A percentile compares a stretch with the other conserved stretches of the same genome.
phyloP scores from a whole-genome alignment of 2,797 vertebrate species.

The Gadopsis marmoratus region DNA sequence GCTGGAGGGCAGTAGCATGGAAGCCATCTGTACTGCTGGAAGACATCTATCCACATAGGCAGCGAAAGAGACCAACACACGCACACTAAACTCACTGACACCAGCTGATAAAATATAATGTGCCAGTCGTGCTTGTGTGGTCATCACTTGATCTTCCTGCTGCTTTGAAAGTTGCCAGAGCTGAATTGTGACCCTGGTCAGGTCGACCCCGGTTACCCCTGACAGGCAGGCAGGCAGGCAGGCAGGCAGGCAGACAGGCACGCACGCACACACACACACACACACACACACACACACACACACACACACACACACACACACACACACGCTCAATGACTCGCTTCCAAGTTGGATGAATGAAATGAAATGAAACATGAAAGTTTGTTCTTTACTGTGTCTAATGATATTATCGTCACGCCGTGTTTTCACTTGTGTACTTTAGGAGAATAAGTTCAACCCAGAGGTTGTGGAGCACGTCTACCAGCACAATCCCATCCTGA shows the following conservation, averaged over 20 bases:
- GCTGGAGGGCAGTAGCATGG: slow-evolving; percentile 69
- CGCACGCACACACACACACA: too few relatives aligned
- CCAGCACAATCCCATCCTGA: slow-evolving; percentile 93
- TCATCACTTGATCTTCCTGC: slow-evolving; percentile 76
- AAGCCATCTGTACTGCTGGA: slow-evolving; percentile 72
- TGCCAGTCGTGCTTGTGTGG: slow-evolving; percentile 61
- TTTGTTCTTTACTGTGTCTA: slow-evolving; percentile 4
- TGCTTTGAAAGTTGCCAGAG: slow-evolving; percentile 75
- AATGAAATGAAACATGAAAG: slow-evolving; percentile 8
- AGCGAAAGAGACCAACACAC: slow-evolving; percentile 67
- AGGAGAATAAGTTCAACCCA: slow-evolving; percentile 92
- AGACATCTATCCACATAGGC: slow-evolving; percentile 69
- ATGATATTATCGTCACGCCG: slow-evolving; percentile 15
- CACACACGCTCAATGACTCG: slow-evolving; percentile 14
- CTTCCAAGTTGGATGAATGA: slow-evolving; percentile 13
- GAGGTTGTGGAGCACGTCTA: slow-evolving; percentile 96
- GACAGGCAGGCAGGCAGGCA: slow-evolving; percentile 43
- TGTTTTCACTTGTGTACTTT: slow-evolving; percentile 32
- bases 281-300: too few relatives aligned
- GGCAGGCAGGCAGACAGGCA: too few relatives aligned
- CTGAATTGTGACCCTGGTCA: slow-evolving; percentile 64
- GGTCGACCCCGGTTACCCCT: slow-evolving; percentile 60
- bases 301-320: slow-evolving; percentile 16
- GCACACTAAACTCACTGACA: slow-evolving; percentile 77
- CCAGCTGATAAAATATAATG: slow-evolving; percentile 72